Percentiles rank a stretch among this genome's conserved stretches.
These are phyloP conservation scores for Tenualosa ilisha DNA, from an alignment of 2,797 vertebrate genomes.

Conservation along the genomic window DNA sequence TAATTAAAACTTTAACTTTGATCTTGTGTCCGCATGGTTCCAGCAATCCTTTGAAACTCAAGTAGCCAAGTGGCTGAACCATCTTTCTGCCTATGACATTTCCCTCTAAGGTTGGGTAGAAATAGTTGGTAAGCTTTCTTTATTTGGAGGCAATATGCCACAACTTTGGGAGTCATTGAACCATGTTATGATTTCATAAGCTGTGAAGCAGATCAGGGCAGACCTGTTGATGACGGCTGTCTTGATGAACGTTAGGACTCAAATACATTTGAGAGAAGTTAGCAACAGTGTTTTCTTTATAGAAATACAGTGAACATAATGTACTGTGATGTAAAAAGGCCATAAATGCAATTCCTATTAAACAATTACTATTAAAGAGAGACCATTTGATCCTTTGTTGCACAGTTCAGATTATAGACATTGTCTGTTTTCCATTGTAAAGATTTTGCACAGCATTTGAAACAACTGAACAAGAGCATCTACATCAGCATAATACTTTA, in stretches of 20 bases:
- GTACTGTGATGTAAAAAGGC: too few species aligned
- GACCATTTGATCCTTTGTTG: too few species aligned
- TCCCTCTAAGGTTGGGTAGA: neutral
- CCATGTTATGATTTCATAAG: neutral
- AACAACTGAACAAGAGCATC: neutral
- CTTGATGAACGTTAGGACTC: too few species aligned
- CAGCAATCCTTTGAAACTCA: neutral
- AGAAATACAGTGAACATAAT: too few species aligned
- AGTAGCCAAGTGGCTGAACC: neutral
- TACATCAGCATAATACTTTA: neutral
- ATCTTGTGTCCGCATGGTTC: neutral
- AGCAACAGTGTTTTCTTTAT: neutral
- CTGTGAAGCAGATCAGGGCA: conserved; percentile 1
- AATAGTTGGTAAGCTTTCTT: neutral
- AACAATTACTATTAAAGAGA: too few species aligned
- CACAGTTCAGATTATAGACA: neutral
- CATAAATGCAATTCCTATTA: too few species aligned
- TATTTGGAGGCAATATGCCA: neutral
- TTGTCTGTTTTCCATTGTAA: neutral
- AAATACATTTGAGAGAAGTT: neutral
- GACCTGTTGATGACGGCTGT: neutral
- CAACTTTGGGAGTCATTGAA: neutral
- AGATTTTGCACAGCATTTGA: neutral
- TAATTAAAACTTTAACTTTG: too few species aligned
- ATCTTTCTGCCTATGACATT: neutral